Conservation (phyloP, 2,113 vertebrate species). For the Oxyura jamaicensis region DNA sequence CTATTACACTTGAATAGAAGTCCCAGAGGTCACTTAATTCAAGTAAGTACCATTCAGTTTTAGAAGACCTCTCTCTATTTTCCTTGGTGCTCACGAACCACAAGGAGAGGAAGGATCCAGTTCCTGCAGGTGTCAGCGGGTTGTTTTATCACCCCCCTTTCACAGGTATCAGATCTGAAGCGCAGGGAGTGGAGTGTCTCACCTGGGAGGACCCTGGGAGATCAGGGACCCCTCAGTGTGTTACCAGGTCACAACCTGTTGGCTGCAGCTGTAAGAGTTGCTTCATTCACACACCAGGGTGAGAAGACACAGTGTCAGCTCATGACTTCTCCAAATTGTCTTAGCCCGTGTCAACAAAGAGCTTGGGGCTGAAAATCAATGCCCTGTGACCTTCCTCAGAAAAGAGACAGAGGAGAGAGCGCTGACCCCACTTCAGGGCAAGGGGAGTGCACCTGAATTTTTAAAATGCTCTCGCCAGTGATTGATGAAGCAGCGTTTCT, state of each 20-base stretch:
- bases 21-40: not conserved
- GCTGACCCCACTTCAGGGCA: not conserved
- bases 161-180: not conserved
- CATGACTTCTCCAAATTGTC: not conserved
- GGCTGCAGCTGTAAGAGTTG: not conserved
- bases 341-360: not conserved
- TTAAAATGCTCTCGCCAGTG: not conserved
- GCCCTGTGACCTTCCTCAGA: not conserved
- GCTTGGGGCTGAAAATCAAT: not conserved
- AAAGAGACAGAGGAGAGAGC: not conserved
- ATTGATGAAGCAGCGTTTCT: constrained; percentile 2
- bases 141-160: not conserved
- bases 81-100: not conserved
- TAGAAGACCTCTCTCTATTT: not conserved
- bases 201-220: not conserved
- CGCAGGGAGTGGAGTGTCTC: not conserved
- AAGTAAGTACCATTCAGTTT: not conserved
- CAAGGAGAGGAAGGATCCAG: not conserved
- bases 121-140: not conserved
- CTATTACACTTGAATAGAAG: not conserved
- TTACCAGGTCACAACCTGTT: not conserved
- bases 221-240: not conserved
- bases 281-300: not conserved
- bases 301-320: not conserved
- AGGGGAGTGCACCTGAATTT: not conserved